These are phyloP conservation scores for Parazoanthus darwini DNA, from an alignment of 92 coral and sea anemone genomes.

Conservation along the genomic window DNA sequence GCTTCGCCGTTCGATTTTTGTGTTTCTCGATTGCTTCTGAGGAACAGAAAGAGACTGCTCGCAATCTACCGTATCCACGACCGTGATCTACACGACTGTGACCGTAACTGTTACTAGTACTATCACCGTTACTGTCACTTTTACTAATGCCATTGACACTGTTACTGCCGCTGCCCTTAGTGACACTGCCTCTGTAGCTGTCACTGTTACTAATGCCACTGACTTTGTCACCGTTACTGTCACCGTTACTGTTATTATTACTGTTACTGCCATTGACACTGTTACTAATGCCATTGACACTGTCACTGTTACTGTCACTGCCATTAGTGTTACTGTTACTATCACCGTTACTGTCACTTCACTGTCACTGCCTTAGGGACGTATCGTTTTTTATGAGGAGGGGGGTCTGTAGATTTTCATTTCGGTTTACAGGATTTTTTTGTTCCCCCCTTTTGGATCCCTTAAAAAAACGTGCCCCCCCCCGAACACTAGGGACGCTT, in stretches of 20 bases:
- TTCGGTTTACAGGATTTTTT: too few species aligned
- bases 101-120: background rate
- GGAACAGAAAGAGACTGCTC: too few species aligned
- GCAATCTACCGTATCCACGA: too few species aligned
- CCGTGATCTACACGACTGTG: background rate
- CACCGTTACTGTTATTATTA: background rate
- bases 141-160: background rate
- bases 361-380: background rate
- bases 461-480: too few species aligned
- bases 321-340: background rate
- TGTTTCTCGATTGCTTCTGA: too few species aligned
- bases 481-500: too few species aligned
- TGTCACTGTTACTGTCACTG: background rate
- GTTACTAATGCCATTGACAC: background rate
- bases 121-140: too few species aligned
- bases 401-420: too few species aligned
- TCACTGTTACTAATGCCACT: background rate
- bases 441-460: too few species aligned
- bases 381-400: too few species aligned
- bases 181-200: background rate
- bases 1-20: too few species aligned
- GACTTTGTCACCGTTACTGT: background rate
- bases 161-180: background rate
- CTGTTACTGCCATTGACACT: background rate
- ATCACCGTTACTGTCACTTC: background rate